Base-by-base conservation (phyloP, 2,888 invertebrate genomes). In the Lacanobia oleracea region DNA sequence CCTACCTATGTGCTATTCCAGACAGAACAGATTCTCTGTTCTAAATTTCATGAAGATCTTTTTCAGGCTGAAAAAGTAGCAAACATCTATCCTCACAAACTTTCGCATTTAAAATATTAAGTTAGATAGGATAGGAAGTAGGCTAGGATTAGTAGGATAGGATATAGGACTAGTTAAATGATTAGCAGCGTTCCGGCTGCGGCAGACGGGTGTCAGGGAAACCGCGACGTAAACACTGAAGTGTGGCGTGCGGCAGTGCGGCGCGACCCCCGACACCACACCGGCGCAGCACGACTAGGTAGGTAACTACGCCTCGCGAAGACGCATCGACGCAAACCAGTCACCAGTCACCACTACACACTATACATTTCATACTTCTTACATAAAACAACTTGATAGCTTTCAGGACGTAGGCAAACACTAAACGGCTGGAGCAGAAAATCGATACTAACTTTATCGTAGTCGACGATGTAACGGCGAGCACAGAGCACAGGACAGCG, bases 361-460 rank as follows among this genome's bases (percentile, higher is more conserved):
- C 43, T 33, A 2, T 27, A 37, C n/a, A 21, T 53, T 21, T n/a
- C 27, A 16, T 12, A n/a, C 16, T 23, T 45, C 14, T 50, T 33
- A 50, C 40, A 51, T 27, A 53, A 48, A n/a, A 67, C 51, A 51
- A 40, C 27, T 53, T 73, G 65, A 50, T 73, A 43, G 43, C 74
- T 71, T 67, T 53, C 54, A 53, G 69, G 54, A 67, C 50, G 40
- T 43, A 43, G 3, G 40, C 56, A 72, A 71, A 51, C 53, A 69
- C 65, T 23, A 61, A 48, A 23, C 63, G 21, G 57, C 45, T 63
- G 43, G n/a, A 69, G 54, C 53, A 61, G 45, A 60, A 65, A 78
- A 78, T 82, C 78, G 61, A 84, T 85, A 85, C 84, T 85, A 72
- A 85, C 85, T 76, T 78, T 59, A 59, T 51, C 43, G 64, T 27